Evolutionary conservation across 2,888 invertebrate species (phyloP).

Genomic region (Orthonevra nobilis): DNA sequence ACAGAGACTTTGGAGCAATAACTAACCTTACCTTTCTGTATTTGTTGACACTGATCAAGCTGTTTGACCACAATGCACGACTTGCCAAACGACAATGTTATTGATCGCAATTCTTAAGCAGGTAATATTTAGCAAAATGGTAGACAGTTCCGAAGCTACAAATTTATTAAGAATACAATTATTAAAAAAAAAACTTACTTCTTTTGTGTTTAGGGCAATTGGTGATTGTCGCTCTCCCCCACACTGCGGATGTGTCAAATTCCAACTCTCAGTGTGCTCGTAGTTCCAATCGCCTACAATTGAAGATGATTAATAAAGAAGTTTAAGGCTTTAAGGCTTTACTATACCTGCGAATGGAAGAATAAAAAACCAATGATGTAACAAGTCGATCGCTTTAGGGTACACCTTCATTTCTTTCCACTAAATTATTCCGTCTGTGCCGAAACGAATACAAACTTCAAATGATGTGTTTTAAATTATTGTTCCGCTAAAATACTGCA

Average conservation of each 20-base stretch:
- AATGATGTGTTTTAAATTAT: slow-evolving; percentile 27
- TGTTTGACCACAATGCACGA: too few species aligned
- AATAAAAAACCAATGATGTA: slow-evolving; percentile 52
- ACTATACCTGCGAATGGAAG: slow-evolving; percentile 58
- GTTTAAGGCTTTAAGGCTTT: too few species aligned
- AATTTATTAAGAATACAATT: too few species aligned
- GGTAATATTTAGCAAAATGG: too few species aligned
- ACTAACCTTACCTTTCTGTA: too few species aligned
- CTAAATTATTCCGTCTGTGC: background rate
- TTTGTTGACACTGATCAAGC: too few species aligned
- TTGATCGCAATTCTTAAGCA: too few species aligned
- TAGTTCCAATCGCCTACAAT: slow-evolving; percentile 71
- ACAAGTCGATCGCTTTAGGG: background rate
- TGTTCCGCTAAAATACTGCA: slow-evolving; percentile 27
- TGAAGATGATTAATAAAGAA: too few species aligned
- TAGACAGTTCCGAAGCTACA: too few species aligned
- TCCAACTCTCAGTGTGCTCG: slow-evolving; percentile 80
- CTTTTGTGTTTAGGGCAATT: slow-evolving; percentile 72
- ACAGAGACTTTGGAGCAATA: too few species aligned
- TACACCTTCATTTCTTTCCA: slow-evolving; percentile 31
- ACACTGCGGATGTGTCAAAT: slow-evolving; percentile 82
- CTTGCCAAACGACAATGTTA: too few species aligned
- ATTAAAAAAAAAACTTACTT: too few species aligned
- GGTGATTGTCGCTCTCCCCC: slow-evolving; percentile 85
- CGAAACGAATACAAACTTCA: slow-evolving; percentile 3